These are phyloP conservation scores for Seriola quinqueradiata DNA, from an alignment of 2,113 vertebrate genomes.

Conservation along the genomic window DNA sequence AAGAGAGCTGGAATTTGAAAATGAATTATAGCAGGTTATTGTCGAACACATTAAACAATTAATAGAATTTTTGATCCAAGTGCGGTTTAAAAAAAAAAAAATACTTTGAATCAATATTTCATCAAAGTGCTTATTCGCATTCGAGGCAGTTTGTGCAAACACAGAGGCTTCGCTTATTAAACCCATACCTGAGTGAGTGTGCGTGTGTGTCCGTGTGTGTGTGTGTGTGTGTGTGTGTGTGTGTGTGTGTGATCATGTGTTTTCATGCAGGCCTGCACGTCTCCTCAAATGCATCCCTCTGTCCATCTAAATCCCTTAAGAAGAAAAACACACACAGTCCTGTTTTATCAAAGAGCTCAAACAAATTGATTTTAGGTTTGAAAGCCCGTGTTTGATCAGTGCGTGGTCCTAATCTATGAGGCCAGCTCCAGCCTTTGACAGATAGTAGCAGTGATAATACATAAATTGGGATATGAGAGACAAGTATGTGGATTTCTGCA, in stretches of 20 bases:
- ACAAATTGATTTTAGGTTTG: constrained; percentile 68
- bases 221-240: neutral
- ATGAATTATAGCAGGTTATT: constrained; percentile 10
- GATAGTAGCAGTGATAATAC: neutral
- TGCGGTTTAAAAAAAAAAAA: neutral
- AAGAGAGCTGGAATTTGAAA: neutral
- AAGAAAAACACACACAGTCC: constrained; percentile 47
- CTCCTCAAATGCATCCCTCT: constrained; percentile 26
- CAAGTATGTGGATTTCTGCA: neutral
- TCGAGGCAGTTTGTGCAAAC: constrained; percentile 29
- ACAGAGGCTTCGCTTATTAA: constrained; percentile 31
- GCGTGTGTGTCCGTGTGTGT: neutral
- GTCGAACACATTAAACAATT: neutral
- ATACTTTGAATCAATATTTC: constrained; percentile 39
- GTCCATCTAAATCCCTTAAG: constrained; percentile 47
- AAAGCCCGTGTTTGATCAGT: constrained; percentile 56
- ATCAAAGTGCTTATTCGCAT: constrained; percentile 29
- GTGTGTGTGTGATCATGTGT: neutral
- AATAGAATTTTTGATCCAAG: constrained; percentile 30
- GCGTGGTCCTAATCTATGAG: constrained; percentile 36
- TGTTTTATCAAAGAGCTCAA: constrained; percentile 59
- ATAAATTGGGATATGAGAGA: constrained; percentile 7
- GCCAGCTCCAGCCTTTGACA: neutral
- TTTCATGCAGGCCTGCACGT: neutral
- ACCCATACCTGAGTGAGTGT: constrained; percentile 32